Base-by-base conservation (phyloP, 2,113 vertebrate genomes). In the Sander vitreus region DNA sequence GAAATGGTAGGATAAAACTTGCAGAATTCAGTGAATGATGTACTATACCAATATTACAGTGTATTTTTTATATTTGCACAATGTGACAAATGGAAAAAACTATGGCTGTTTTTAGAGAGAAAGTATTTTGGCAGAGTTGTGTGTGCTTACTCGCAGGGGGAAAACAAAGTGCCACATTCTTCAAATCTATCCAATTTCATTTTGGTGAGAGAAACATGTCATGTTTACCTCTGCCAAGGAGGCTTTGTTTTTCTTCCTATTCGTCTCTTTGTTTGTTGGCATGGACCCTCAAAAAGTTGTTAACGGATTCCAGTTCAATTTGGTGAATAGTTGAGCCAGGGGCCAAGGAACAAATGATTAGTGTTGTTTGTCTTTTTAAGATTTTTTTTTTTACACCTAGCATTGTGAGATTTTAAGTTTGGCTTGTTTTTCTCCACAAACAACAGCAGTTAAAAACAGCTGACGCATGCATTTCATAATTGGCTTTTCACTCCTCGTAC, bases 251-350 rank as follows among this genome's bases (percentile, higher is more conserved):
- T 81, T 27, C 21, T 1, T 78, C 50, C 55, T 57, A 18, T 76
- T 67, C 51, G 11, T 58, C 13, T 51, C 21, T 71, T 72, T 72
- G 14, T 47, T 59, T 76, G 55, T 19, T 58, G 63, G 63, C 73
- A 25, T 21, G 14, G 58, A 64, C 51, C 6, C n/a, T 65, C 15
- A 11, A 77, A 82, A 76, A 60, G 14, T 21, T 74, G 4, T 67
- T 19, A 39, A 85, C 27, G 45, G 45, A 80, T 76, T 85, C 47
- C 45, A 66, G 71, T 73, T 64, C 18, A 60, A 67, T 33, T 55
- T 57, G 1, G 25, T 70, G 14, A 66, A 48, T 25, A 43, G 21
- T 43, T 43, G 45, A 53, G 58, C 59, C 51, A 10, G 5, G 27
- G 54, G 53, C 73, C 67, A 76, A 67, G 36, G n/a, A 73, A 62